Evolutionary conservation across 2,888 invertebrate species (phyloP).

Genomic region (Argyresthia goedartella): DNA sequence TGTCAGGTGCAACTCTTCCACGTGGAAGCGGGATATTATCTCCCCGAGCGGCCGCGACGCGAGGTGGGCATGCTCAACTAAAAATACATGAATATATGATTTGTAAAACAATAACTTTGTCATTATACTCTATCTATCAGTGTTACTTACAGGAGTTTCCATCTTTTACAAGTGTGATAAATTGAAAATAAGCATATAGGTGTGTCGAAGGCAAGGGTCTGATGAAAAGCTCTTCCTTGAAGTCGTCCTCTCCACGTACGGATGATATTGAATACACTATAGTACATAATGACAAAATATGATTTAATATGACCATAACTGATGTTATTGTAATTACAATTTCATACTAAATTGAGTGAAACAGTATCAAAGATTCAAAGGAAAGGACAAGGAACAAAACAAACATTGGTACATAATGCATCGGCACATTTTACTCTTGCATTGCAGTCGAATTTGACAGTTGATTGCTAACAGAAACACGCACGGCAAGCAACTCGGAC

Average conservation of each 20-base stretch:
- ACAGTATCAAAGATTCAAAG: too few species aligned
- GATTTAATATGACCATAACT: too few species aligned
- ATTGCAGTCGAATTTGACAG: too few species aligned
- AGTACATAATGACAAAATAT: too few species aligned
- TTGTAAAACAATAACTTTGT: slow-evolving; percentile 6
- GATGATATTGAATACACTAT: background rate
- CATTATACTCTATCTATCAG: too few species aligned
- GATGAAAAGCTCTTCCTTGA: slow-evolving; percentile 89
- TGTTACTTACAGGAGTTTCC: slow-evolving; percentile 73
- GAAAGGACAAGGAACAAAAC: too few species aligned
- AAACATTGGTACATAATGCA: too few species aligned
- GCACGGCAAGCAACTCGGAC: too few species aligned
- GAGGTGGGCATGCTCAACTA: slow-evolving; percentile 86
- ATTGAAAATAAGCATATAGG: slow-evolving; percentile 92
- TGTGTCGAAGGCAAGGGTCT: slow-evolving; percentile 88
- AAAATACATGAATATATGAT: slow-evolving; percentile 25
- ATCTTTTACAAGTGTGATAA: slow-evolving; percentile 82
- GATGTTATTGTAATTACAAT: too few species aligned
- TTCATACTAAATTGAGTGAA: too few species aligned
- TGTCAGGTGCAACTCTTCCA: slow-evolving; percentile 92
- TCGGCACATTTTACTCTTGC: too few species aligned
- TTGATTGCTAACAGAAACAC: too few species aligned
- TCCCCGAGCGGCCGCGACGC: slow-evolving; percentile 93
- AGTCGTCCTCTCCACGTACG: slow-evolving; percentile 72
- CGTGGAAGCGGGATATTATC: slow-evolving; percentile 84